These are phyloP conservation scores for Pandion haliaetus DNA, from an alignment of 2,113 vertebrate species.

Conservation along the genomic window DNA sequence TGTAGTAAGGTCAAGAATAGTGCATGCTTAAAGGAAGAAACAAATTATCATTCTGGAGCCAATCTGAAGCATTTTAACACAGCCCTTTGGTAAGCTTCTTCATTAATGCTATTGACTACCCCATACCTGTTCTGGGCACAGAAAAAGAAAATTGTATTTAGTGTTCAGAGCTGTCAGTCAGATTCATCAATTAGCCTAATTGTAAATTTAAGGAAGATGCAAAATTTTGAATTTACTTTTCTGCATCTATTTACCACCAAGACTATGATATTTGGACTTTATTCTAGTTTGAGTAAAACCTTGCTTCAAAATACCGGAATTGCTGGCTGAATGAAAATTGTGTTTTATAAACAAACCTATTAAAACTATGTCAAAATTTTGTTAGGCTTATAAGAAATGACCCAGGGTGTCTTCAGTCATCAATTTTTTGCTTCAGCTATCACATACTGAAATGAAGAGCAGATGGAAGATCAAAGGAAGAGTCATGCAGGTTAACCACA, in stretches of 20 bases:
- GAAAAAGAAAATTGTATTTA: not conserved
- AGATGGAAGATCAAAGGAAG: constrained; percentile 24
- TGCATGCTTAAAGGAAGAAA: not conserved
- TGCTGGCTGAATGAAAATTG: not conserved
- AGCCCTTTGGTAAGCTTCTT: not conserved
- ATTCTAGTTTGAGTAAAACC: not conserved
- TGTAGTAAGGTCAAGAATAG: not conserved
- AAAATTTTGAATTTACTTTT: not conserved
- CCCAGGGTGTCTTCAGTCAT: not conserved
- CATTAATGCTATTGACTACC: not conserved
- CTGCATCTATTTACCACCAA: not conserved
- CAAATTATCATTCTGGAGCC: not conserved
- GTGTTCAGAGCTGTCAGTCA: not conserved
- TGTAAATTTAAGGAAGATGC: not conserved
- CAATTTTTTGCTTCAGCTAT: not conserved
- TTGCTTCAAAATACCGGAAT: not conserved
- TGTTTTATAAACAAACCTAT: not conserved
- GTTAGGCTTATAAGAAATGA: not conserved
- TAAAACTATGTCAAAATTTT: not conserved
- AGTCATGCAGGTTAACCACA: not conserved
- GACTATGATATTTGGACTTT: not conserved
- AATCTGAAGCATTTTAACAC: not conserved
- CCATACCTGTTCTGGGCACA: not conserved
- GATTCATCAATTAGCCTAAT: not conserved
- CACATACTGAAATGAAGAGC: not conserved